Base-by-base conservation (phyloP, 2,888 invertebrate genomes). In the Parthenolecanium corni region DNA sequence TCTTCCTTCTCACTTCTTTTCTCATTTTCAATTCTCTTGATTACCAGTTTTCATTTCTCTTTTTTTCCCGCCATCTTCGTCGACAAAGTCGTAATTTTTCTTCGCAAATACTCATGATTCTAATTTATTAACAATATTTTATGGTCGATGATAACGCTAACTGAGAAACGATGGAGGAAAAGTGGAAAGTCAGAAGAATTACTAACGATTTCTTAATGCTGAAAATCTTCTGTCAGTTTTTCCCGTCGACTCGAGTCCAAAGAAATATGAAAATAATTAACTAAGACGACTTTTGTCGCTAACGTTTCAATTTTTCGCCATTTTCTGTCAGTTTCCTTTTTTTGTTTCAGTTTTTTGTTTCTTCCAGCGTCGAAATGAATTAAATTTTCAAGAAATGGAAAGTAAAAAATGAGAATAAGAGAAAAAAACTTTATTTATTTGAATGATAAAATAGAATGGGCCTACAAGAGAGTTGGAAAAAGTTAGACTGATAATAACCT, bases 331-430 rank as follows among this genome's bases (percentile, higher is more conserved):
- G 3, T 44, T 14, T n/a, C 18, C 3, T 44, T 18, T 44, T 44
- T 44, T 44, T 44, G n/a, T n/a, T n/a, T n/a, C n/a, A n/a, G n/a
- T n/a, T 44, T 44, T 44, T 44, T 44, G n/a, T n/a, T 44, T 44
- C 4, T 44, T 44, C 18, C 18, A 44, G 18, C 18, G 14, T 4
- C 14, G 44, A 6, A 44, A 44, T 44, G 4, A 16, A 44, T 16
- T 4, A 44, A 6, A 16, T 44, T 44, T 4, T 16, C 14, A 44
- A 18, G 3, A 38, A 38, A 9, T 38, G 12, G 38, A 38, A 38
- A 38, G 38, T 38, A 38, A 14, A 38, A 14, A 44, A n/a, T 18
- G 18, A 44, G 4, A 44, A 44, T 44, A 38, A 14, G 31, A 44
- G 14, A 14, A 44, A 44, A 18, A 44, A 44, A 44, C 44, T 4